These are phyloP conservation scores for Drosophila kanapiae DNA, from an alignment of 1,140 invertebrate species.

Conservation along the genomic window DNA sequence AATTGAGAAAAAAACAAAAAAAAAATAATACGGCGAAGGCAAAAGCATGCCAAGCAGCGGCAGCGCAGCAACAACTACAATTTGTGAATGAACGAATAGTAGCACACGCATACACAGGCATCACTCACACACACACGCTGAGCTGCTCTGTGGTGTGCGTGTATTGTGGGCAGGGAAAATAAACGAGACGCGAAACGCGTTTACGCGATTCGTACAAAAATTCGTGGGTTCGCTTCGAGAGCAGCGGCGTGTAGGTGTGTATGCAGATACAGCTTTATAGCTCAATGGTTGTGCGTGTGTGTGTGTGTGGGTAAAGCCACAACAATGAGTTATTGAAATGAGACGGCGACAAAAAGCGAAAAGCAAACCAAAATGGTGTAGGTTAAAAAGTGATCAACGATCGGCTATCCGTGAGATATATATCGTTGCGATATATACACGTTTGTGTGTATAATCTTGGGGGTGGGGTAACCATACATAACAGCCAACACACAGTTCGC, in stretches of 20 bases:
- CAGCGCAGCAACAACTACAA: slow-evolving; percentile 52
- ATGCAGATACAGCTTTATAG: slow-evolving; percentile 51
- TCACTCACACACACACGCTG: slow-evolving; percentile 42
- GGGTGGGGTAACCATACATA: slow-evolving; percentile 1
- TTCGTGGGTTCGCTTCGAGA: slow-evolving; percentile 50
- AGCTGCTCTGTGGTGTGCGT: slow-evolving; percentile 56
- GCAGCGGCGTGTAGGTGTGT: slow-evolving; percentile 63
- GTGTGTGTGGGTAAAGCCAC: slow-evolving; percentile 57
- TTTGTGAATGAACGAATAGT: slow-evolving; percentile 83
- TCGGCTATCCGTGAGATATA: slow-evolving; percentile 23
- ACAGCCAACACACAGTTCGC: slow-evolving; percentile 64
- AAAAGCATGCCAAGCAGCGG: slow-evolving; percentile 67
- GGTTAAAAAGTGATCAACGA: slow-evolving; percentile 56
- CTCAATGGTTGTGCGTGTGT: slow-evolving; percentile 21
- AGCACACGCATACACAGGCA: slow-evolving; percentile 58
- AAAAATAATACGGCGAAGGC: slow-evolving; percentile 43
- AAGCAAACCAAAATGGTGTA: slow-evolving; percentile 79
- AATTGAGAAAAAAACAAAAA: slow-evolving; percentile 42
- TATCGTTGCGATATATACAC: not conserved
- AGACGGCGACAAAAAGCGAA: slow-evolving; percentile 59
- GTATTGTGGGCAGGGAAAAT: slow-evolving; percentile 85
- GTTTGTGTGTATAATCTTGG: not conserved
- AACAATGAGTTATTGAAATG: slow-evolving; percentile 81
- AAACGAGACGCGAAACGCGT: slow-evolving; percentile 84
- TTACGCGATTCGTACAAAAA: slow-evolving; percentile 85